Conservation (phyloP, 2,797 vertebrate genomes). For the Peromyscus eremicus region DNA sequence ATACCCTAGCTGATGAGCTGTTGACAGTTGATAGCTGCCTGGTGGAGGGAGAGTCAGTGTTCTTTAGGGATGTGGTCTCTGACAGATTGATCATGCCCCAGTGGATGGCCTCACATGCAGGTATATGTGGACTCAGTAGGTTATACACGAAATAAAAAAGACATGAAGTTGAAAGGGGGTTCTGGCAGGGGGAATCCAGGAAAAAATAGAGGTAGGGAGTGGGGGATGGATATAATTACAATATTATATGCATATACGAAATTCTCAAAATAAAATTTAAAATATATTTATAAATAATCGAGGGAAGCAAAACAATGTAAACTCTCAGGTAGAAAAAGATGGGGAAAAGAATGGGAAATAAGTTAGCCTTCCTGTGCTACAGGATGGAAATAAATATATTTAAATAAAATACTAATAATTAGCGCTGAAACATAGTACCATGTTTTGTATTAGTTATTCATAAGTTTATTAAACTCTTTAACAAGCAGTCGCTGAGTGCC, state of each 20-base stretch:
- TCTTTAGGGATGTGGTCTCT: not conserved
- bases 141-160: not conserved
- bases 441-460: not conserved
- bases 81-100: no score
- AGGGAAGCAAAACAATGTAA: constrained; percentile 14
- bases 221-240: not conserved
- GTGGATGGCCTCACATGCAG: no score
- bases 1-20: not conserved
- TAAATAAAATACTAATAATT: constrained; percentile 31
- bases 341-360: not conserved
- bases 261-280: not conserved
- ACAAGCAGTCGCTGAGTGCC: not conserved
- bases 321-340: not conserved
- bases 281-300: not conserved
- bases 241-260: not conserved
- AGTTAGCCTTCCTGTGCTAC: not conserved
- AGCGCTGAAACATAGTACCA: not conserved
- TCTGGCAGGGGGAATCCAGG: no score
- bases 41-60: not conserved
- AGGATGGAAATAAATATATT: not conserved
- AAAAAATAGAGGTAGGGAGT: not conserved
- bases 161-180: not conserved
- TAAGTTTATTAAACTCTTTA: constrained; percentile 14
- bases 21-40: not conserved
- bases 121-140: not conserved